Percentiles rank a stretch among this genome's conserved stretches.
Conservation (phyloP, 2,888 invertebrate genomes). For the Phania funesta region DNA sequence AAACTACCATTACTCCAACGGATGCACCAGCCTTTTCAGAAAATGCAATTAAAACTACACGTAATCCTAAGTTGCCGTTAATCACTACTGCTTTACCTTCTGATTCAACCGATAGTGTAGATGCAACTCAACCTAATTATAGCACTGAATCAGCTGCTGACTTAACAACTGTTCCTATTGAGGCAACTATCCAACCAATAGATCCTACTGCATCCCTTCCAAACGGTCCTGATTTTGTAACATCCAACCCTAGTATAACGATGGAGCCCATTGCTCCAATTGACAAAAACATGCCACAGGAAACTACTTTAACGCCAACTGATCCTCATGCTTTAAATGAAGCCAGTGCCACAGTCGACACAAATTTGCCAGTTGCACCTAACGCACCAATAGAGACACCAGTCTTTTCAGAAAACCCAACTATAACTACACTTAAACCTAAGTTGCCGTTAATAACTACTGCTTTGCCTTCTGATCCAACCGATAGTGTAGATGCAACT, state of each 20-base stretch:
- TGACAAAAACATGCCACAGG: too few relatives aligned
- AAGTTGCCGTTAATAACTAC: not conserved
- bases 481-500: not conserved
- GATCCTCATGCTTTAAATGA: too few relatives aligned
- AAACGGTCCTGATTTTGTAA: too few relatives aligned
- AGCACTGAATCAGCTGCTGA: conserved; percentile 8
- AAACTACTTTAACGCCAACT: too few relatives aligned
- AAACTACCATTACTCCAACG: conserved; percentile 20
- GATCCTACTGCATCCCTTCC: conserved; percentile 33
- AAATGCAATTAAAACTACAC: not conserved
- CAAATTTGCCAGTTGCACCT: not conserved
- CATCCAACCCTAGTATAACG: not conserved
- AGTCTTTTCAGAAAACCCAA: not conserved
- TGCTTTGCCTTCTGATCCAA: conserved; percentile 8
- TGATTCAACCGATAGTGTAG: not conserved
- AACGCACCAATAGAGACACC: not conserved
- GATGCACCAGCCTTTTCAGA: not conserved
- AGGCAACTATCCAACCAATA: conserved; percentile 33
- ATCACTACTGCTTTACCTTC: conserved; percentile 7
- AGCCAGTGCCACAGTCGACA: not conserved
- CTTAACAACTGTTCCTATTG: not conserved
- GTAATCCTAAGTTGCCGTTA: not conserved
- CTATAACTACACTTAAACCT: not conserved
- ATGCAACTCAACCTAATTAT: conserved; percentile 2
- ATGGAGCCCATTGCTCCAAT: conserved; percentile 1